Evolutionary conservation across 2,113 vertebrate genomes (phyloP).

Genomic region (Malurus elegans): DNA sequence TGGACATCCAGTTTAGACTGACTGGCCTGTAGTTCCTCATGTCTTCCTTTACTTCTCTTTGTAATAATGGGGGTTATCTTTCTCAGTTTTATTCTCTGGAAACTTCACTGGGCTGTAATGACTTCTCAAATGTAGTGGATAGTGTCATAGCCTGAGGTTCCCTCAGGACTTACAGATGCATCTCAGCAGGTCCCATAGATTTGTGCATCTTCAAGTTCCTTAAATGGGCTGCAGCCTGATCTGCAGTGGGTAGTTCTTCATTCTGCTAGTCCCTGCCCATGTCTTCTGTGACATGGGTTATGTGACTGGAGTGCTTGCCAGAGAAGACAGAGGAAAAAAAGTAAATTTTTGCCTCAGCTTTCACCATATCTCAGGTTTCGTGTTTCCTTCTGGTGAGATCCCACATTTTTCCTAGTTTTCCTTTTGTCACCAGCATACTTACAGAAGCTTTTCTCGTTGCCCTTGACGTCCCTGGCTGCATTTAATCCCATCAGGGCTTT

Average conservation of each 20-base stretch:
- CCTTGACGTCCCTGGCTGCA: background rate
- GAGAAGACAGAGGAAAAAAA: background rate
- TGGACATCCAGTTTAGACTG: background rate
- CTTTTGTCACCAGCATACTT: background rate
- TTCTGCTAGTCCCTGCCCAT: background rate
- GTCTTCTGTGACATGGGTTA: background rate
- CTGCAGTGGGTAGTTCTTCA: background rate
- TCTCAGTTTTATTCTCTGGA: background rate
- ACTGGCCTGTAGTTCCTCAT: background rate
- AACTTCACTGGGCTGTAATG: no score
- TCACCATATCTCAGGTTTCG: background rate
- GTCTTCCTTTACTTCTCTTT: background rate
- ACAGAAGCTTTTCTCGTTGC: background rate
- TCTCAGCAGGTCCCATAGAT: background rate
- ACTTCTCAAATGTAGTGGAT: background rate
- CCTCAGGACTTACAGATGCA: accelerated
- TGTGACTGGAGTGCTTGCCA: background rate
- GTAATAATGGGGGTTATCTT: background rate
- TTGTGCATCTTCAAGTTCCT: background rate
- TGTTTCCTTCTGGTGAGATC: background rate
- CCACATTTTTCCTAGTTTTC: background rate
- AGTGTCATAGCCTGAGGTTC: background rate
- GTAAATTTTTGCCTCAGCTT: background rate
- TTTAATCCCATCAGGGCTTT: background rate
- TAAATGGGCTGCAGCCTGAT: background rate